These are phyloP conservation scores for Achroia grisella DNA, from an alignment of 1,140 invertebrate genomes.

Conservation along the genomic window DNA sequence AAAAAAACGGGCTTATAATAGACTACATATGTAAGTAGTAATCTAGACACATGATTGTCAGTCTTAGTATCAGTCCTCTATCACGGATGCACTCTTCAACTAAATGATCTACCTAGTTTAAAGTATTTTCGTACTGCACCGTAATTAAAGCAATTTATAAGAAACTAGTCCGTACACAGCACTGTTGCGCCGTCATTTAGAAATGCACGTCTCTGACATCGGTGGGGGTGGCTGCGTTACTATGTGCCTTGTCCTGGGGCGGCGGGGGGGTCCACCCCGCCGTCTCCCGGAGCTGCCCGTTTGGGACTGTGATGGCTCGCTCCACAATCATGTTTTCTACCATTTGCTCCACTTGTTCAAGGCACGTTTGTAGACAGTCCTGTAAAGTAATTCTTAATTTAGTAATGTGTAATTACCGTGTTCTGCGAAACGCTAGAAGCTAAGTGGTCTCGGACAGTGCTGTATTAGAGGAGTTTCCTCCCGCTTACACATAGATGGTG, in stretches of 20 bases:
- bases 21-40: slow-evolving; percentile 36
- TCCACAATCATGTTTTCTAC: slow-evolving; percentile 74
- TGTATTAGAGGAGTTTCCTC: no score
- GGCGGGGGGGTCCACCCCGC: slow-evolving; percentile 80
- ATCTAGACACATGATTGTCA: slow-evolving; percentile 64
- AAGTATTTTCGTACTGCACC: slow-evolving; percentile 67
- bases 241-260: slow-evolving; percentile 76
- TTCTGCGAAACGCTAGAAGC: no score
- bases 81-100: slow-evolving; percentile 51
- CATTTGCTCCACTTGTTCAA: slow-evolving; percentile 84
- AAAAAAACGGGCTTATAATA: slow-evolving; percentile 32
- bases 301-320: slow-evolving; percentile 44
- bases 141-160: slow-evolving; percentile 33
- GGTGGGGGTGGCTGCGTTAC: slow-evolving; percentile 85
- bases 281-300: slow-evolving; percentile 70
- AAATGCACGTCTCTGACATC: slow-evolving; percentile 86
- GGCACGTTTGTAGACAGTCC: slow-evolving; percentile 83
- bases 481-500: no score
- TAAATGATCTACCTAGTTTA: slow-evolving; percentile 49
- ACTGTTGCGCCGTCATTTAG: slow-evolving; percentile 43
- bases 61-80: slow-evolving; percentile 68
- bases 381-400: slow-evolving; percentile 41
- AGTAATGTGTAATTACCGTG: no score
- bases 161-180: slow-evolving; percentile 22
- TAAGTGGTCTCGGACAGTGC: no score